Evolutionary conservation across 2,113 vertebrate species (phyloP).

Genomic region (Todiramphus saurophagus): DNA sequence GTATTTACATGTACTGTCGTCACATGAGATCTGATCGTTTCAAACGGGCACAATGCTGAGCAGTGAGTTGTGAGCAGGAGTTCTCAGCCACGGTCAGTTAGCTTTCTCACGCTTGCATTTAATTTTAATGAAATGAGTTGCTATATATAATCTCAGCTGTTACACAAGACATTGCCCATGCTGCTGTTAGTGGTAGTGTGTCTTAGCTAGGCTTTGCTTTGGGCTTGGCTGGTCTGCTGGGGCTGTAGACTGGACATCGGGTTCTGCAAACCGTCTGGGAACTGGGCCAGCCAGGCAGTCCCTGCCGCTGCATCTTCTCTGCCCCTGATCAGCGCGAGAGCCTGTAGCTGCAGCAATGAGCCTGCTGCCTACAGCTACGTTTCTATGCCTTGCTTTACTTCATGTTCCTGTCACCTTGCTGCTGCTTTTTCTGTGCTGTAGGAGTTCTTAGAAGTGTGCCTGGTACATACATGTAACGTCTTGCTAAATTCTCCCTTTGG

Average conservation of each 20-base stretch:
- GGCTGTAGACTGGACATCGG: accelerated
- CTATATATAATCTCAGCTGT: not conserved
- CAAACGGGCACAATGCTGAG: not conserved
- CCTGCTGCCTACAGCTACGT: accelerated
- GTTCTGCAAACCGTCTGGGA: not conserved
- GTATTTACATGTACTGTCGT: not conserved
- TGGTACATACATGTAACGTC: not conserved
- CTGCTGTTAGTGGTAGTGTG: not conserved
- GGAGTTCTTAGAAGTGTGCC: not conserved
- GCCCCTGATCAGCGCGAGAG: not conserved
- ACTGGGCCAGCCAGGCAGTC: not conserved
- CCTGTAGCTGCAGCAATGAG: accelerated
- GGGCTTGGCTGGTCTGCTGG: not conserved
- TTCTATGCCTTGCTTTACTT: no score
- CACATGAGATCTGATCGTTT: not conserved
- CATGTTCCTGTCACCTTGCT: not conserved
- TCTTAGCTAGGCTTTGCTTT: not conserved
- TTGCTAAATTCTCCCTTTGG: not conserved
- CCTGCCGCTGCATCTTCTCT: not conserved
- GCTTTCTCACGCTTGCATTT: not conserved
- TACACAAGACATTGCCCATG: not conserved
- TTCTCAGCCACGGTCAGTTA: not conserved
- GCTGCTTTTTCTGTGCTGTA: not conserved
- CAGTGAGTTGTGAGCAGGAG: not conserved
- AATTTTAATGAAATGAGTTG: not conserved